phyloP scores from a whole-genome alignment of 2,797 vertebrate genomes.

The Pithecia hirsuta region DNA sequence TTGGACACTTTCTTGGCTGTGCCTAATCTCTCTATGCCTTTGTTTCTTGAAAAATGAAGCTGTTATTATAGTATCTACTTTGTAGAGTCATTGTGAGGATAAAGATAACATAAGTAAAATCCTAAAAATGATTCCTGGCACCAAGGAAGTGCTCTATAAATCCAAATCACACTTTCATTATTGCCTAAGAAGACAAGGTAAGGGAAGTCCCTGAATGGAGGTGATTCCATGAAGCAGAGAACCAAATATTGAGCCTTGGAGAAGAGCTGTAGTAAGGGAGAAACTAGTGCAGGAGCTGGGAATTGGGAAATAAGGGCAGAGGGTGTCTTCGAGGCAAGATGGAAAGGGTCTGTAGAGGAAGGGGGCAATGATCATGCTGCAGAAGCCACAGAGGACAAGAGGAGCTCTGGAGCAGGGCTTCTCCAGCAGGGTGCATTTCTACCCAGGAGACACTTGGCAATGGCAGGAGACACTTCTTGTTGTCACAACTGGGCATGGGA shows the following conservation, averaged over 20 bases:
- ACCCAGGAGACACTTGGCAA: not conserved
- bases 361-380: not conserved
- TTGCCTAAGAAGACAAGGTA: not conserved
- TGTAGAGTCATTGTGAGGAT: not conserved
- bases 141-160: not conserved
- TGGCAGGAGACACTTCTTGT: not conserved
- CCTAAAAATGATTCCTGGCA: not conserved
- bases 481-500: not conserved
- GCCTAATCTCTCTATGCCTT: not conserved
- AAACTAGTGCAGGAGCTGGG: not conserved
- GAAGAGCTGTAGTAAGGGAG: not conserved
- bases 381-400: not conserved
- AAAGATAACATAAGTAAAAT: not conserved
- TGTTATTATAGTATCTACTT: not conserved
- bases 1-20: not conserved
- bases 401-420: not conserved
- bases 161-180: not conserved
- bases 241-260: not conserved
- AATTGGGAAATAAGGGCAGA: not conserved
- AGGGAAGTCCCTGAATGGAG: not conserved
- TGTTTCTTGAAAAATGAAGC: not conserved
- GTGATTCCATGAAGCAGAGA: not conserved
- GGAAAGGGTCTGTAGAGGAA: not conserved
- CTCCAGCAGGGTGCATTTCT: not conserved
- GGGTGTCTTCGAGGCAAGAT: not conserved